phyloP scores from a whole-genome alignment of 2,888 invertebrate genomes.

The Drosophila anomelani region DNA sequence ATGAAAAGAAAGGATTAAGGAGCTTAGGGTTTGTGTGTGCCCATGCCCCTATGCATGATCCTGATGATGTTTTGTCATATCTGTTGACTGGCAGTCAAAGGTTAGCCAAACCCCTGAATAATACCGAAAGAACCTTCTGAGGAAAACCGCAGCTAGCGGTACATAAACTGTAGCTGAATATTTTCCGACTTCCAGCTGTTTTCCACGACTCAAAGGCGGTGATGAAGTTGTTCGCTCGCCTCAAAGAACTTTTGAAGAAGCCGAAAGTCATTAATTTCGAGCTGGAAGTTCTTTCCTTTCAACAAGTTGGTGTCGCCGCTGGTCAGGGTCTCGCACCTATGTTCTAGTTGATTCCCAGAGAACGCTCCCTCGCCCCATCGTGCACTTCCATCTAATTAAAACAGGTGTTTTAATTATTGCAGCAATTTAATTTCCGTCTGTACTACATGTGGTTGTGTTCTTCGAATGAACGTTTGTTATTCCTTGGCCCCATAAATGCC shows the following conservation, averaged over 20 bases:
- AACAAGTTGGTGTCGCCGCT: constrained; percentile 49
- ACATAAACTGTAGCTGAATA: constrained; percentile 20
- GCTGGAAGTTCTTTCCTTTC: constrained; percentile 56
- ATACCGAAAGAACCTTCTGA: constrained; percentile 12
- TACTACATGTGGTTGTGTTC: constrained; percentile 16
- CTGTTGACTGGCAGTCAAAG: constrained; percentile 42
- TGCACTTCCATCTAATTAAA: constrained; percentile 78
- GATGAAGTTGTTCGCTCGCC: constrained; percentile 62
- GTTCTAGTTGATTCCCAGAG: constrained; percentile 54
- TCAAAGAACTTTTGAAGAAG: constrained; percentile 61
- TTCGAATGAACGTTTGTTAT: constrained; percentile 18
- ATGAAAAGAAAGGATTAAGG: constrained; percentile 35
- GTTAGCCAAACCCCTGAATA: constrained; percentile 39
- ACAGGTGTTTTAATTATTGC: constrained; percentile 80
- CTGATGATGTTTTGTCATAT: constrained; percentile 40
- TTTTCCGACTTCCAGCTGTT: constrained; percentile 58
- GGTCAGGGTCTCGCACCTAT: constrained; percentile 38
- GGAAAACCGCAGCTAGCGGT: constrained; percentile 42
- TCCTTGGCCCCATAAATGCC: constrained; percentile 57
- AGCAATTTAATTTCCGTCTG: constrained; percentile 63
- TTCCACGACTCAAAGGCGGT: constrained; percentile 15
- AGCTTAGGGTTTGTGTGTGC: constrained; percentile 26
- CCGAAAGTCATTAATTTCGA: constrained; percentile 68
- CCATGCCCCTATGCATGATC: constrained; percentile 31
- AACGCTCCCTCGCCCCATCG: constrained; percentile 32